Evolutionary conservation across 2,888 invertebrate species (phyloP), one percentile per base, ranked within the genome.

Genomic region (Tipula lateralis): DNA sequence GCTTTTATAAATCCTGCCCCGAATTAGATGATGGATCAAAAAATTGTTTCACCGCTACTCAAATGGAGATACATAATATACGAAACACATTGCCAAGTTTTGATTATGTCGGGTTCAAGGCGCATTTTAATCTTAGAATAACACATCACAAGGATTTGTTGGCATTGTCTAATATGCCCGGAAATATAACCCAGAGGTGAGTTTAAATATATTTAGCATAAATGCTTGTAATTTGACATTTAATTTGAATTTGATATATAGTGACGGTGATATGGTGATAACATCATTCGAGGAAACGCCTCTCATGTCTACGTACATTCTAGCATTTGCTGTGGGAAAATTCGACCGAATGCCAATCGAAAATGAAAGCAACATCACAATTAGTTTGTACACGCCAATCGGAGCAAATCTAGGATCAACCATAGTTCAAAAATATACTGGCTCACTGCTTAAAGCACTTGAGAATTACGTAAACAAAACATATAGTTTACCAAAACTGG

Each of bases 401-500:
- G 32, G 30, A 30, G 2, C 30, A 1, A 82, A 1, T 4, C 30
- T 4, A 1, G 32, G 32, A 30, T 30, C 82, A 5, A 5, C 29
- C 2, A 95, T 94, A 86, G 95, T 96, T 0, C 89, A 95, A n/a
- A 91, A 94, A 3, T 93, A 95, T 0, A 96, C 96, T 0, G 93
- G 94, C 0, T 91, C 92, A 86, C 92, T 96, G 3, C 89, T 97
- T 0, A 91, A 92, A 30, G 93, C 93, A 86, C 92, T 95, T 84
- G 94, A 94, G 85, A 91, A 93, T 0, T 95, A 94, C 86, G 96
- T 96, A 87, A 92, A 92, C 85, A 93, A 95, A 29, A 90, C 93
- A 24, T 97, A 95, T 87, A 93, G 94, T 0, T 88, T 97, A 24
- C 93, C 94, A 0, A 97, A 97, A 90, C 92, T 96, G 87, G 97